Evolutionary conservation across 2,797 vertebrate species (phyloP), one percentile per base, ranked within the genome.

Genomic region (Rhynchonycteris naso): DNA sequence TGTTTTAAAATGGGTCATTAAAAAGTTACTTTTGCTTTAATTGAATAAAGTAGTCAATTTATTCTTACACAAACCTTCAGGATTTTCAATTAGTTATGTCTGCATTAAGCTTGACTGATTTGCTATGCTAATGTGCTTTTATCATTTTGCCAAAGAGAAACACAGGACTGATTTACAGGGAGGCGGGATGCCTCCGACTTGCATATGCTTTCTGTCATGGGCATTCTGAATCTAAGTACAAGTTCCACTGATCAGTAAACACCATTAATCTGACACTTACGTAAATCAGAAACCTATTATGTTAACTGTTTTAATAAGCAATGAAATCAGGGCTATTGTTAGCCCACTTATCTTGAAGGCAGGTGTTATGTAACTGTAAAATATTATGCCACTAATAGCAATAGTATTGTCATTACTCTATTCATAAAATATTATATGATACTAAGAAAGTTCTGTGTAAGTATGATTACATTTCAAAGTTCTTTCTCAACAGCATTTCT

Each of bases 11-110:
- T 90, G 47, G 52, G 35, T 88, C 95, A 95, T 96, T 96, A 76
- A 84, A 97, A 88, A 96, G 92, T 94, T 95, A 89, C 92, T 97
- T 98, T 97, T 95, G 68, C 43, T 97, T 96, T 96, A 97, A 97
- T 95, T 96, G 96, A 93, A 84, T 92, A 97, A 87, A 93, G 28
- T 74, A 96, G 69, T 88, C 93, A 96, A 54, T 90, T 90, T 81
- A 58, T 96, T 94, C 33, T 78, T 96, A 71, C 56, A 84, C 35
- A 91, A 97, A 94, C 9, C 10, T 58, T 91, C 92, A 91, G 38
- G 18, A 28, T 80, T 95, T 88, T 58, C 84, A 93, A 9, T 69
- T 90, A 92, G 75, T 93, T 96, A 87, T 65, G 86, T 3, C 5
- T 79, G 33, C 28, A 84, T 69, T 97, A 65, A 96, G 94, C 79